Base-by-base conservation (phyloP, 2,797 vertebrate genomes). In the Avahi laniger region DNA sequence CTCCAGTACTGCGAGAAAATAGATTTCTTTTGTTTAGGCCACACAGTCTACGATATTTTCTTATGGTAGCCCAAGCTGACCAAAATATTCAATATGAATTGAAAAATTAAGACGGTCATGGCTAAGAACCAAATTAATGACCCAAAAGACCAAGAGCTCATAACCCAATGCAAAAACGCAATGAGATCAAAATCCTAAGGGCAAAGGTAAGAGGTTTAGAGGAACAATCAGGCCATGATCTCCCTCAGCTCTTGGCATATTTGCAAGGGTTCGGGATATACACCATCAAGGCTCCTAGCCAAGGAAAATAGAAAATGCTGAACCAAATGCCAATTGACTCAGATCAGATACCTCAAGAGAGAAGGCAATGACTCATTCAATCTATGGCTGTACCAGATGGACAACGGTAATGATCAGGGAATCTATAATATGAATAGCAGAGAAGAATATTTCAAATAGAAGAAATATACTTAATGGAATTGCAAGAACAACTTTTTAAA, bases 111-210 rank as follows among this genome's bases (percentile, higher is more conserved):
- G 54, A 5, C 20, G 41, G 54, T 75, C 30, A 33, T 41, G 59
- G 17, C 43, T 94, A 35, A 92, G 79, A 84, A 92, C 14, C 54
- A 88, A 91, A 33, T 80, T 28, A 69, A 88, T 67, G 12, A 30
- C 48, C 14, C 72, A 89, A 69, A 95, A 73, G 48, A 81, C 41
- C 65, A 89, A 85, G 72, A 95, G 4, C 76, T 94, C 17, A 69
- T 46, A 63, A 75, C 35, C 26, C 30, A 84, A n/a, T 59, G 30
- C 24, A 70, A 87, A 80, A 61, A 54, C 46, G 73, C 69, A 61
- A 46, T 18, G 43, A 65, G 48, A 79, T 72, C 9, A 70, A 92
- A 92, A 92, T 61, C 9, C 46, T 18, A 72, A 48, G 38, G 33
- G 33, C 43, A 88, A 70, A 87, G 20, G 65, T 15, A 43, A 79